phyloP scores from a whole-genome alignment of 2,888 invertebrate genomes.

The Oscheius sp. region DNA sequence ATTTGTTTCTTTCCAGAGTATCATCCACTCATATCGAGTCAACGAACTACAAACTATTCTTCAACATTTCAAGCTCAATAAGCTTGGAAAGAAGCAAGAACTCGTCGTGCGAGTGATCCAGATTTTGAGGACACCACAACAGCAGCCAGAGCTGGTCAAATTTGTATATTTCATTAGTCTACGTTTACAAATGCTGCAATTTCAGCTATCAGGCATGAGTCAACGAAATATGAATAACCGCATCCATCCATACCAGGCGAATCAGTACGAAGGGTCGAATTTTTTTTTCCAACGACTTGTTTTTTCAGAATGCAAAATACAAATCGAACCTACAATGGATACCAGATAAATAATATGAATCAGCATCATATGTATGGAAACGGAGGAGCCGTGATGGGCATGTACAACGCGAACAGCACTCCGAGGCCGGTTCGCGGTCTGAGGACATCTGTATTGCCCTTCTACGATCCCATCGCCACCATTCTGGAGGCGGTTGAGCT shows the following conservation, averaged over 20 bases:
- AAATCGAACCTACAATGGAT: not conserved
- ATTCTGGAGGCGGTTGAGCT: slow-evolving; percentile 54
- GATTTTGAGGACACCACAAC: slow-evolving; percentile 17
- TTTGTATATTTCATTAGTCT: slow-evolving; percentile 1
- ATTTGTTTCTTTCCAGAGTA: slow-evolving; percentile 6
- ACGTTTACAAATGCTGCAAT: not conserved
- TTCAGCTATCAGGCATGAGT: not conserved
- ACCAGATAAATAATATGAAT: not conserved
- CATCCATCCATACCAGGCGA: not conserved
- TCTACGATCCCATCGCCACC: slow-evolving; percentile 51
- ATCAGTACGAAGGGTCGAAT: not conserved
- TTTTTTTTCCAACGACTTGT: not conserved
- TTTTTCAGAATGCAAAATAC: not conserved
- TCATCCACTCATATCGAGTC: slow-evolving; percentile 36
- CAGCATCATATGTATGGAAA: not conserved
- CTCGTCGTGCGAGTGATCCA: slow-evolving; percentile 43
- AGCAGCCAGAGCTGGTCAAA: slow-evolving; percentile 23
- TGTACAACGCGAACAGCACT: not conserved
- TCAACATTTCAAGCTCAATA: slow-evolving; percentile 43
- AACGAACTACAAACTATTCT: slow-evolving; percentile 49
- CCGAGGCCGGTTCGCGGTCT: slow-evolving; percentile 21
- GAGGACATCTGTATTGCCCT: slow-evolving; percentile 49
- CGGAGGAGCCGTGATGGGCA: slow-evolving; percentile 17
- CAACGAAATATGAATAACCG: no score
- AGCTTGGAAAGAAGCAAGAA: slow-evolving; percentile 61